Base-by-base conservation (phyloP, 2,113 vertebrate genomes). In the Osmerus mordax region DNA sequence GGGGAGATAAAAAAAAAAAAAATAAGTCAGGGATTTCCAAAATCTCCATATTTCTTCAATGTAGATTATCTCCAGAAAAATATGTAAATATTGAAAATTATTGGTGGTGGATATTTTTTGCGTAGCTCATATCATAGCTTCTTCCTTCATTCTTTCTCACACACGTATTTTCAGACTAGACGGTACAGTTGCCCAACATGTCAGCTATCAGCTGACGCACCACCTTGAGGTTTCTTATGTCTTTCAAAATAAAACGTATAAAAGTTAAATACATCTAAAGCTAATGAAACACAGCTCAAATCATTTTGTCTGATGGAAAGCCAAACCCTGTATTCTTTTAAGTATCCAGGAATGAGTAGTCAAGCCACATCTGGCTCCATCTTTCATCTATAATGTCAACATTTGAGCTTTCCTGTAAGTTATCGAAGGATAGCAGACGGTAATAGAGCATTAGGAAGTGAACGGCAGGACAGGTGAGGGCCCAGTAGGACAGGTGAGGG, bases 201-300 rank as follows among this genome's bases (percentile, higher is more conserved):
- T 69, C 71, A 73, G 68, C 54, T 72, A 64, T 74, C 51, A 83
- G 81, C 77, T 80, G 84, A 72, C 9, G 56, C 60, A 73, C 76
- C 85, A 87, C 79, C 87, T 79, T 90, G 85, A 90, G 87, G 82
- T 89, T 90, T 77, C 76, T 81, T 66, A 78, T 81, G 80, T 81
- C 81, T 80, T 83, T 80, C 41, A 77, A 77, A 70, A 74, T 71
- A 56, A 58, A 67, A 52, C 51, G 67, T 63, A 81, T 77, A 25
- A 53, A 73, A 81, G 73, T 78, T 81, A 79, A 89, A 89, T 89
- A 91, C 89, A 90, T 89, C 61, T 11, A 56, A 70, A 28, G 82
- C 63, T 58, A 85, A 70, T 83, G 69, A 29, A 47, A 70, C 28
- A 73, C 68, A 80, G 29, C n/a, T 41, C 80, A 79, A 71, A 73